Evolutionary conservation across 1,140 invertebrate genomes (phyloP), one percentile per base, ranked within the genome.

Genomic region (Episyrphus balteatus): DNA sequence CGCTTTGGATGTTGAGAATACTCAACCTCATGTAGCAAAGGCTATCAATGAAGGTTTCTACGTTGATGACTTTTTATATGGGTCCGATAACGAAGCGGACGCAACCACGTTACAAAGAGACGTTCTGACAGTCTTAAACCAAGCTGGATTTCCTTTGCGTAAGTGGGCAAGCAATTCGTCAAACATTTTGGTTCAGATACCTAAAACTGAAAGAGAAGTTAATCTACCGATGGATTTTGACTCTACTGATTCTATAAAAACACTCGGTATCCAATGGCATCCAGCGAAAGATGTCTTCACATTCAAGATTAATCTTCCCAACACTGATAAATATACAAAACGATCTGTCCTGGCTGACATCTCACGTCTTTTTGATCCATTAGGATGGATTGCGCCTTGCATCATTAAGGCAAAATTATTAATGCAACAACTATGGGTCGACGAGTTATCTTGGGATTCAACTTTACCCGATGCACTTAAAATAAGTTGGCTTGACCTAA

Each of bases 201-300:
- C 11, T n/a, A 34, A 34, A 34, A 10, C 9, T n/a, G 33, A 9
- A 34, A n/a, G n/a, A n/a, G n/a, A n/a, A n/a, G n/a, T n/a, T n/a
- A n/a, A n/a, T n/a, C n/a, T n/a, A n/a, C n/a, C n/a, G n/a, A n/a
- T n/a, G n/a, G n/a, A n/a, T n/a, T n/a, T 34, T 34, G n/a, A n/a
- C 33, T 9, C 9, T 10, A n/a, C 9, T 10, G 33, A 9, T n/a
- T 9, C n/a, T 17, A 38, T 19, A 15, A 46, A 40, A 42, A 48
- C 47, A 9, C 39, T 54, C 17, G 52, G 52, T 12, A 12, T 54
- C 11, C 13, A 14, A 18, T 54, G 42, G 40, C 33, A 47, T 37
- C 38, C 51, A 17, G 13, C n/a, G n/a, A 14, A 26, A 12, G 44
- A 55, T 21, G 43, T 34, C 10, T 54, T 48, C 53, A 42, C 30